Percentiles rank a stretch among this genome's conserved stretches.
Conservation (phyloP, 2,888 invertebrate species). For the Synergus umbraculus region DNA sequence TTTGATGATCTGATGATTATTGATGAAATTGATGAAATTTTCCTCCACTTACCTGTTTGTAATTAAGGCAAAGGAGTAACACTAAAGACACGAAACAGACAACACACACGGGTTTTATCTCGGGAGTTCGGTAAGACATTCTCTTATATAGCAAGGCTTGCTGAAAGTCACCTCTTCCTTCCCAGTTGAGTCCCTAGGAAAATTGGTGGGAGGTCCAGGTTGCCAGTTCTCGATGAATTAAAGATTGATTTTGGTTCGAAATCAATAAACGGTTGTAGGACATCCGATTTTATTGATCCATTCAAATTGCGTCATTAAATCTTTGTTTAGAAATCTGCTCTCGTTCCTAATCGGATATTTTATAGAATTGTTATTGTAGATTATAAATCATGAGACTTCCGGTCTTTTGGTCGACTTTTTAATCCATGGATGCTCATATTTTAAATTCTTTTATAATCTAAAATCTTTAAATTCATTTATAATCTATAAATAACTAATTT, state of each 20-base stretch:
- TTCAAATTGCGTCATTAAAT: neutral
- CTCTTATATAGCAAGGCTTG: conserved; percentile 75
- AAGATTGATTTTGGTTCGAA: conserved; percentile 12
- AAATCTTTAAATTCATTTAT: no score
- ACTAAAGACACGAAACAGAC: conserved; percentile 66
- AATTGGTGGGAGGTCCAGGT: conserved; percentile 58
- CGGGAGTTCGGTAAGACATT: conserved; percentile 71
- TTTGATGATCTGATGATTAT: neutral
- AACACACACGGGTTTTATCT: conserved; percentile 75
- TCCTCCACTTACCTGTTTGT: conserved; percentile 51
- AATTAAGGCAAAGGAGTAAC: conserved; percentile 60
- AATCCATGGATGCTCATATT: neutral
- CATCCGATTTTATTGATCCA: neutral
- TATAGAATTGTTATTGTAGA: neutral
- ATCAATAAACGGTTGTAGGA: neutral
- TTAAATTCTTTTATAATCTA: no score
- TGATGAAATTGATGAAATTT: neutral
- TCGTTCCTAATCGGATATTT: neutral
- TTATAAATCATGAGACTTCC: neutral
- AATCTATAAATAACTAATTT: neutral
- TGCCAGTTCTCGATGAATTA: conserved; percentile 6
- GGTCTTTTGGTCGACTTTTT: neutral
- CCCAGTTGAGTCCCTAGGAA: conserved; percentile 59
- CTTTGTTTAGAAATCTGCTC: neutral
- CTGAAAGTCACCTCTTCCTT: conserved; percentile 75